Base-by-base conservation (phyloP, 2,113 vertebrate genomes). In the Accipiter virgatus region DNA sequence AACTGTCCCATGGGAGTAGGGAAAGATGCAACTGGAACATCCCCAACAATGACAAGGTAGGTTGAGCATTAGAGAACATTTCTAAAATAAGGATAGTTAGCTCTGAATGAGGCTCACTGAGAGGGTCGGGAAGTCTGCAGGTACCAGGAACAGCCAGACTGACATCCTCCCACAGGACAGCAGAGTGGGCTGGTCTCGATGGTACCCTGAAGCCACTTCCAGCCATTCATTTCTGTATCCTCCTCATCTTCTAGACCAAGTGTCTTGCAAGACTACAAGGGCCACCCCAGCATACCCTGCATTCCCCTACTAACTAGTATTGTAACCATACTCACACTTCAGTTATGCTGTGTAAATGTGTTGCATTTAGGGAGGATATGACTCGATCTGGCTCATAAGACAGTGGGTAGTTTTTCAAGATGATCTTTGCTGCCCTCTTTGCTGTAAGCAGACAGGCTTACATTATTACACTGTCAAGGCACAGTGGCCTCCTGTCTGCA, bases 161-260 rank as follows among this genome's bases (percentile, higher is more conserved):
- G n/a, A 23, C 13, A 13, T 26, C 43, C 27, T 68, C 40, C 45
- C 31, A 7, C 42, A 43, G 40, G 25, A 32, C 40, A 45, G 47
- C 13, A 48, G 71, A 10, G 43, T 1, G 2, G 21, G 26, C 26
- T 53, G 23, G 14, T 32, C 79, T 45, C 3, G 0, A 6, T 7
- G 7, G 10, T 4, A 25, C 25, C 34, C 55, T 68, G 55, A 38
- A 63, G 29, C 22, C 50, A 9, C 10, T 38, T 71, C 50, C 85
- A 85, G 50, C 19, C 56, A 3, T 34, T 25, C 31, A 15, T 36
- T 55, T 34, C 61, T 70, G 26, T 32, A 14, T 66, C 67, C 9
- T 52, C 53, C 42, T 72, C 65, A 20, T 23, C 43, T 34, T 38
- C 63, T 77, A 78, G 40, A 48, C 15, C 36, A 16, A 81, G 38